Percentiles rank a stretch among this genome's conserved stretches.
These are phyloP conservation scores for Griposia aprilina DNA, from an alignment of 2,888 invertebrate species.

Conservation along the genomic window DNA sequence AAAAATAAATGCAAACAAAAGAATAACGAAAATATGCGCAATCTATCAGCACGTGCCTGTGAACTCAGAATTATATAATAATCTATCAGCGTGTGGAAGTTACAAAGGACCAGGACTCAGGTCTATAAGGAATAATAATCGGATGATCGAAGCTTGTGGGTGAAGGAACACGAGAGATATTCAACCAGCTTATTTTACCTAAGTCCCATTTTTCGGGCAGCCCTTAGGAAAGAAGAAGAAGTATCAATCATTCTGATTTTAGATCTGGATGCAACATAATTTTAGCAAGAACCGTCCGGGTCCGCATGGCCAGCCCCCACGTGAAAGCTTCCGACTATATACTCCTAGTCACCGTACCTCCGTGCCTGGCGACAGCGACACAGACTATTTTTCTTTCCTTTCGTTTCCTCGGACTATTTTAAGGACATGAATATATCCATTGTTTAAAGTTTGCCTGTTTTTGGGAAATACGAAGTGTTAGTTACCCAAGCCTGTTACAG, in stretches of 20 bases:
- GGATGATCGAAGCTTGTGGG: not conserved
- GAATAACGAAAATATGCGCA: not conserved
- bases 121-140: not conserved
- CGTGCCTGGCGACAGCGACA: too few species aligned
- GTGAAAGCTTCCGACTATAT: not conserved
- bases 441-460: not conserved
- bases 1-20: not conserved
- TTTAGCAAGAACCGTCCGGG: not conserved
- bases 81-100: not conserved
- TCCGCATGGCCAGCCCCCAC: too few species aligned
- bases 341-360: too few species aligned
- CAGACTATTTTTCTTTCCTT: too few species aligned
- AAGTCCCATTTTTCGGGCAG: too few species aligned
- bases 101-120: not conserved
- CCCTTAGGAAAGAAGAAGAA: not conserved
- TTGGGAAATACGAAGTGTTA: not conserved
- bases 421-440: too few species aligned
- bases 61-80: not conserved
- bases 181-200: not conserved
- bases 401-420: too few species aligned
- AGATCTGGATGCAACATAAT: too few species aligned
- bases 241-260: not conserved
- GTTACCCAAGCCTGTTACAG: too few species aligned
- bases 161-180: not conserved
- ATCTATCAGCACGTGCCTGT: not conserved